phyloP scores from a whole-genome alignment of 2,113 vertebrate species.

The Balaeniceps rex region DNA sequence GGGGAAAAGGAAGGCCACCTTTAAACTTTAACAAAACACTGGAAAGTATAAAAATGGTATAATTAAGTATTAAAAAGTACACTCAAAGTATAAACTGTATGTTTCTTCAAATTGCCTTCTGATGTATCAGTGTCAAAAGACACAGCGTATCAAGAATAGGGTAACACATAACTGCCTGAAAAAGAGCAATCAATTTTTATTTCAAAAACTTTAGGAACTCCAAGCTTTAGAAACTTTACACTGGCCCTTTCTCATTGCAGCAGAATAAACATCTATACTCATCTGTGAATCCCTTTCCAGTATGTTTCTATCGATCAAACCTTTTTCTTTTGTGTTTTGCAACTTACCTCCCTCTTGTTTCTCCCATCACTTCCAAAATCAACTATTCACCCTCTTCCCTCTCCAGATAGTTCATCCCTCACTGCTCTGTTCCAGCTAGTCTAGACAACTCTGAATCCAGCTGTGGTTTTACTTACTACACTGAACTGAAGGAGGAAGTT shows the following conservation, averaged over 20 bases:
- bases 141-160: not conserved
- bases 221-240: not conserved
- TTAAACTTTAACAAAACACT: not conserved
- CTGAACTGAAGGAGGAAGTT: not conserved
- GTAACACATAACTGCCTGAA: not conserved
- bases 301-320: not conserved
- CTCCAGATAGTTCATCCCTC: not conserved
- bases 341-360: not conserved
- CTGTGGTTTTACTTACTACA: not conserved
- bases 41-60: not conserved
- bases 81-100: not conserved
- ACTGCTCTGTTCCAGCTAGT: not conserved
- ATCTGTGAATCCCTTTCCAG: not conserved
- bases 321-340: not conserved
- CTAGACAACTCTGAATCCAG: not conserved
- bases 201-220: not conserved
- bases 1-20: not conserved
- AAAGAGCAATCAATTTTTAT: not conserved
- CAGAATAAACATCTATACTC: not conserved
- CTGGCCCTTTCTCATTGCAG: not conserved
- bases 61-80: not conserved
- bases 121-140: not conserved
- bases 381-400: not conserved
- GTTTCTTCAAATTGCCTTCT: not conserved
- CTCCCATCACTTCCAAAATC: not conserved